Evolutionary conservation across 2,888 invertebrate species (phyloP).

Genomic region (Acleris laterana): DNA sequence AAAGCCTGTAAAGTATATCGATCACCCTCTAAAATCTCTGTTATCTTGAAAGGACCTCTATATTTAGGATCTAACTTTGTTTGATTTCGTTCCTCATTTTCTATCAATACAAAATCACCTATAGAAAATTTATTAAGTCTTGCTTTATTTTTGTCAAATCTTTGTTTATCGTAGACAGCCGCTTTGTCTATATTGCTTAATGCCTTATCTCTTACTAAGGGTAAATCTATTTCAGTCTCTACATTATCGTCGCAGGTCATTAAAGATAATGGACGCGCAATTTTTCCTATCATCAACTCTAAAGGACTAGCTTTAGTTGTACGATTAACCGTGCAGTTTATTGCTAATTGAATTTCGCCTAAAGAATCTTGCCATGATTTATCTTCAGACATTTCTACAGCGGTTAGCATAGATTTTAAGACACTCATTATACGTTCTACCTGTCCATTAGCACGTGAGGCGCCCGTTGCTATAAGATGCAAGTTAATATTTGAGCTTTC

Average conservation of each 20-base stretch:
- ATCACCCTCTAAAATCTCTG: conserved; percentile 39
- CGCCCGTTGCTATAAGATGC: too few species aligned
- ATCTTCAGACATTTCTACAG: neutral
- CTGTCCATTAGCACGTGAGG: neutral
- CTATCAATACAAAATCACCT: neutral
- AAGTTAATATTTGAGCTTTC: too few species aligned
- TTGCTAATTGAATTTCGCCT: neutral
- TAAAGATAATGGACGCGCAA: neutral
- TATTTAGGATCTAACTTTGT: neutral
- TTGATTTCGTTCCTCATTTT: neutral
- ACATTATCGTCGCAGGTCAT: neutral
- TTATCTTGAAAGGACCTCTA: neutral
- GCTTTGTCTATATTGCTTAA: neutral
- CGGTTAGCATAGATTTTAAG: neutral
- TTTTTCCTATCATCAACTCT: too few species aligned
- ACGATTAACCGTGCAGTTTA: neutral
- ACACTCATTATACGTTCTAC: neutral
- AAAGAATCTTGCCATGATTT: neutral
- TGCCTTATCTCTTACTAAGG: neutral
- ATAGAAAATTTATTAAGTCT: neutral
- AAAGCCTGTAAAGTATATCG: neutral
- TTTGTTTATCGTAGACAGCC: neutral
- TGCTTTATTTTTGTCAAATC: conserved; percentile 4
- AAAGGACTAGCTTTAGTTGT: neutral
- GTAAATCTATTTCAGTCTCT: neutral